phyloP scores from a whole-genome alignment of 2,888 invertebrate genomes.

The Aspidiotus destructor region DNA sequence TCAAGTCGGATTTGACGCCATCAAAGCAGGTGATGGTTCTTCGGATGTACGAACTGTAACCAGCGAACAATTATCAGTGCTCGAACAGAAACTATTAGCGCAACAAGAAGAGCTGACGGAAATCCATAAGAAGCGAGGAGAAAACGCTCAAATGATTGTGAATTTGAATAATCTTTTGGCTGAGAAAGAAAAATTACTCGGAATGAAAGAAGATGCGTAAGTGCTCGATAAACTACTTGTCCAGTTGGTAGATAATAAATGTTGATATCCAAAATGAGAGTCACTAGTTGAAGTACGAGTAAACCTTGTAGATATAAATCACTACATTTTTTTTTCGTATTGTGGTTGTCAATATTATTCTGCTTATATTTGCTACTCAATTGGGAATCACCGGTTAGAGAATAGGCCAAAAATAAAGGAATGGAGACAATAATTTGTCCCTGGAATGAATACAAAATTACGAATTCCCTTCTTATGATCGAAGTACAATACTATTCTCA shows the following conservation, averaged over 20 bases:
- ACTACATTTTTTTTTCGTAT: conserved; percentile 1
- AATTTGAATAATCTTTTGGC: conserved; percentile 76
- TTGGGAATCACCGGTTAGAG: no score
- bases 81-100: conserved; percentile 75
- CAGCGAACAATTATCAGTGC: conserved; percentile 53
- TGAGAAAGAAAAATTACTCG: conserved; percentile 68
- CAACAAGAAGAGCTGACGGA: conserved; percentile 91
- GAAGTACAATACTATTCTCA: no score
- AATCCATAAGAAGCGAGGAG: conserved; percentile 76
- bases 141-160: conserved; percentile 87
- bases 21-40: conserved; percentile 41
- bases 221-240: conserved; percentile 22
- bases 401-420: no score
- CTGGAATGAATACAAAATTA: no score
- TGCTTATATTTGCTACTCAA: no score
- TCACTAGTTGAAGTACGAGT: not conserved
- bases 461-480: no score
- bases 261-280: no score
- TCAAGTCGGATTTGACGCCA: conserved; percentile 41
- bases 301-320: not conserved
- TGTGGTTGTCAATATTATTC: no score
- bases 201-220: conserved; percentile 62
- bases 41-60: conserved; percentile 41
- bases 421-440: no score
- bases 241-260: no score